Evolutionary conservation across 2,113 vertebrate species (phyloP).

Genomic region (Pterocles gutturalis): DNA sequence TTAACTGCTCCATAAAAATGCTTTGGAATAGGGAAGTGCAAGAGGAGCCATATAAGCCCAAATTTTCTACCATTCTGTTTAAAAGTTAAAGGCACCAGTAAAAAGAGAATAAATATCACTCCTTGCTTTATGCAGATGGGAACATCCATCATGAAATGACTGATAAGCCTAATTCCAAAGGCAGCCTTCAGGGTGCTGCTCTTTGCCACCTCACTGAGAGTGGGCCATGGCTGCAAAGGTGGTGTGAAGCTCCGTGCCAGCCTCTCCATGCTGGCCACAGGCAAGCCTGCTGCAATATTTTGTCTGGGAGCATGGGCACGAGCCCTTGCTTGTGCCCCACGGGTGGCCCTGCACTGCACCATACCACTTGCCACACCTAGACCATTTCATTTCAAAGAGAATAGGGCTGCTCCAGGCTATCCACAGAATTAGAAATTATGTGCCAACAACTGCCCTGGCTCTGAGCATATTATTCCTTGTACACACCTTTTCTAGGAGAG

Average conservation of each 20-base stretch:
- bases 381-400: background rate
- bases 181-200: background rate
- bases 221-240: accelerated
- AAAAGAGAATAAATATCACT: conserved; percentile 28
- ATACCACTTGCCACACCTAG: background rate
- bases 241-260: accelerated
- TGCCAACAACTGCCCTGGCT: background rate
- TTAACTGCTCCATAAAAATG: background rate
- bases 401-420: background rate
- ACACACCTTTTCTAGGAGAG: background rate
- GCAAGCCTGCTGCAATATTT: background rate
- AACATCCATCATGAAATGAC: background rate
- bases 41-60: background rate
- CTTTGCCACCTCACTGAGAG: background rate
- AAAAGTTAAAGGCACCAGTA: background rate
- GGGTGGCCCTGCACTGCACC: background rate
- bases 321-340: background rate
- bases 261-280: background rate
- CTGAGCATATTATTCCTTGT: background rate
- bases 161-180: background rate
- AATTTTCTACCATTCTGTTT: background rate
- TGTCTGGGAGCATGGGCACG: accelerated
- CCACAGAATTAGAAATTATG: background rate
- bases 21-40: background rate
- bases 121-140: background rate